These are phyloP conservation scores for Peucedramus taeniatus DNA, from an alignment of 2,113 vertebrate species.

Conservation along the genomic window DNA sequence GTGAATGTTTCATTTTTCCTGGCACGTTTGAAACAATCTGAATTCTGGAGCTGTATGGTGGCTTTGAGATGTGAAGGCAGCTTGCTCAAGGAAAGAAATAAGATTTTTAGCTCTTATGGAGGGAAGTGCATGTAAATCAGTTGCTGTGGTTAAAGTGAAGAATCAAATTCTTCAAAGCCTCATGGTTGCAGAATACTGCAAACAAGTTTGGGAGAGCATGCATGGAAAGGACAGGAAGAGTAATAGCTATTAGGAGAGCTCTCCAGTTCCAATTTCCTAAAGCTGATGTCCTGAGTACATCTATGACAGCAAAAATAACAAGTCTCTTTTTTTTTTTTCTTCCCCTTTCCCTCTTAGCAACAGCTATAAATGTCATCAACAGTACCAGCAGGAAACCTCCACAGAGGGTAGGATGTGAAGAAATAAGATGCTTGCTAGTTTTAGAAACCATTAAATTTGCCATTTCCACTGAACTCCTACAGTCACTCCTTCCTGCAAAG, in stretches of 20 bases:
- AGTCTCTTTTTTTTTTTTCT: background rate
- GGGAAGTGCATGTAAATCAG: background rate
- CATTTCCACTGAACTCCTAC: constrained; percentile 60
- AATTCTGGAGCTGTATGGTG: background rate
- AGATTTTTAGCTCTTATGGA: background rate
- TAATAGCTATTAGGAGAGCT: background rate
- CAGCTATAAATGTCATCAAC: constrained; percentile 61
- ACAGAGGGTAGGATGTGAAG: constrained; percentile 57
- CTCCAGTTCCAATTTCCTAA: background rate
- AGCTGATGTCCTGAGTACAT: background rate
- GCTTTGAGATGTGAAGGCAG: background rate
- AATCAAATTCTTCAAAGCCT: background rate
- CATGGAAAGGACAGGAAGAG: background rate
- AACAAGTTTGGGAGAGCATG: background rate
- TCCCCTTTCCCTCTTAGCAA: constrained; percentile 31
- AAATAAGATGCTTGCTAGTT: constrained; percentile 42
- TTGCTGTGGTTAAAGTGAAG: background rate
- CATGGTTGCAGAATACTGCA: background rate
- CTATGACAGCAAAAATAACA: constrained; percentile 32
- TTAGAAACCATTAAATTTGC: constrained; percentile 60
- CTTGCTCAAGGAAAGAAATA: background rate
- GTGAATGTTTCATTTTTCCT: background rate
- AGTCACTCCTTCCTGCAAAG: constrained; percentile 12
- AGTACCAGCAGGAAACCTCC: constrained; percentile 51
- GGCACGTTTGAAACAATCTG: background rate